phyloP scores from a whole-genome alignment of 2,797 vertebrate species.

The Falco concolor region DNA sequence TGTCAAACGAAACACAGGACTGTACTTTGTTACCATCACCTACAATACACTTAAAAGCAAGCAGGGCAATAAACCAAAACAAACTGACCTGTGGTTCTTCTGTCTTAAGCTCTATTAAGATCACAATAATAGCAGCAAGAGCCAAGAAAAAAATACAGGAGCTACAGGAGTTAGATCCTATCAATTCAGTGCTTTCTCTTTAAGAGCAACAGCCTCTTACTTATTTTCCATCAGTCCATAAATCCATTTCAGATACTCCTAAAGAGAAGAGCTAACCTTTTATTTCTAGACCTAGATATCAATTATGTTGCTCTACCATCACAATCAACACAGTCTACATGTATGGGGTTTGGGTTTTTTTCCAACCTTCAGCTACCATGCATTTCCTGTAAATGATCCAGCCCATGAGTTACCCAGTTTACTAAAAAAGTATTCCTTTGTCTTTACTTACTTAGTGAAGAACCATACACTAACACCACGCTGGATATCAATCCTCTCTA shows the following conservation, averaged over 20 bases:
- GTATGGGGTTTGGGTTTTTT: accelerated
- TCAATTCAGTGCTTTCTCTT: neutral
- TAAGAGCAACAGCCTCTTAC: neutral
- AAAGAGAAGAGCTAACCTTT: neutral
- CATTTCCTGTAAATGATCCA: neutral
- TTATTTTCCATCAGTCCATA: neutral
- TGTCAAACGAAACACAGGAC: neutral
- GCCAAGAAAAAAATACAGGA: neutral
- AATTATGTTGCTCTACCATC: neutral
- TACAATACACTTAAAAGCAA: neutral
- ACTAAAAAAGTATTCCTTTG: neutral
- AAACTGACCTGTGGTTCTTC: neutral
- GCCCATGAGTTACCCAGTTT: neutral
- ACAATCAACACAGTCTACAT: neutral
- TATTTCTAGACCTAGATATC: neutral
- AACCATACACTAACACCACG: neutral
- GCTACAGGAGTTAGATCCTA: neutral
- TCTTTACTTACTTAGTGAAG: neutral
- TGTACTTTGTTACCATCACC: neutral
- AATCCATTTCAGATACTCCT: neutral
- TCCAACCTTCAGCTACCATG: neutral
- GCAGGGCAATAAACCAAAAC: neutral
- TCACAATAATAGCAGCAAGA: neutral
- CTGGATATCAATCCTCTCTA: neutral
- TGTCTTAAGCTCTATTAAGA: neutral